A percentile compares a stretch with the other conserved stretches of the same genome.
Conservation (phyloP, 2,888 invertebrate species). For the Anagyrus pseudococci region DNA sequence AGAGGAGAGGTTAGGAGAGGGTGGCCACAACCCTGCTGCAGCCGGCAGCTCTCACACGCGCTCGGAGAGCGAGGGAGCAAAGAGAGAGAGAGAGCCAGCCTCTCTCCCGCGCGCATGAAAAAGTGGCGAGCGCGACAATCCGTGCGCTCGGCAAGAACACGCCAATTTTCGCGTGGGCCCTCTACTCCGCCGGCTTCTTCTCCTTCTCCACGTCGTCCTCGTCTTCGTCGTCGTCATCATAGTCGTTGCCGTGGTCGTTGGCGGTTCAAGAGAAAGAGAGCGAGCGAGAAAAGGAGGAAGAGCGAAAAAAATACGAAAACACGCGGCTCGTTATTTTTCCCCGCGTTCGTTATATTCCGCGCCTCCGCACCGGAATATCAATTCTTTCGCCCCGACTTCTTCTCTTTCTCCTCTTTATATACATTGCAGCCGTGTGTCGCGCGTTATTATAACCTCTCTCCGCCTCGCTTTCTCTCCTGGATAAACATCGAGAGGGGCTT, state of each 20-base stretch:
- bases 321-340: conserved; percentile 28
- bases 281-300: too few species aligned
- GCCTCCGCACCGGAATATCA: neutral
- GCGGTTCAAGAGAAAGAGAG: too few species aligned
- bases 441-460: neutral
- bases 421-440: too few species aligned
- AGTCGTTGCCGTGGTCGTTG: too few species aligned
- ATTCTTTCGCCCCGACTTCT: neutral
- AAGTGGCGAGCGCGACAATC: conserved; percentile 25
- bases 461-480: neutral
- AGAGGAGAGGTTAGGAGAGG: neutral
- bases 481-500: too few species aligned
- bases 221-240: too few species aligned
- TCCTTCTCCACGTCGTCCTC: neutral
- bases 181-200: neutral
- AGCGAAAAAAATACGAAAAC: conserved; percentile 18
- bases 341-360: neutral
- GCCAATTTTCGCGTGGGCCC: conserved; percentile 18
- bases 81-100: too few species aligned
- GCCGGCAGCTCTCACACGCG: neutral
- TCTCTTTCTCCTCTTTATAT: conserved; percentile 6
- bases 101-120: too few species aligned
- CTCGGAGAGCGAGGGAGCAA: neutral
- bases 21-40: too few species aligned
- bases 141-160: conserved; percentile 29